A percentile compares a stretch with the other conserved stretches of the same genome.
phyloP scores from a whole-genome alignment of 2,888 invertebrate genomes.

The Vandiemenella viatica region DNA sequence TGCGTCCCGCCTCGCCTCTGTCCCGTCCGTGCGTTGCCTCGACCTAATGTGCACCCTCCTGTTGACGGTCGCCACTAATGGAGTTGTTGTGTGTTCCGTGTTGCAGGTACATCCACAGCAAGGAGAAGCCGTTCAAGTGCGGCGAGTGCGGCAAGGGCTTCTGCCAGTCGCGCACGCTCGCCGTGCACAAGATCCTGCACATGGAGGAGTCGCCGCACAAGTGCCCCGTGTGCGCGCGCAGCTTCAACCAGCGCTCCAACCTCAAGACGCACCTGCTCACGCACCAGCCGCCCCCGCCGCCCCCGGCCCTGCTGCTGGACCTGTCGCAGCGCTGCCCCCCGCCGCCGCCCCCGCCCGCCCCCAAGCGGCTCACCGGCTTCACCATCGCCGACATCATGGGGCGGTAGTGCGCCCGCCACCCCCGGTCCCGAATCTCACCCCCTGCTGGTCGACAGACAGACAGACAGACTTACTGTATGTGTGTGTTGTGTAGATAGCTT shows the following conservation, averaged over 20 bases:
- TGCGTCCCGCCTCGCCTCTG: too few relatives aligned
- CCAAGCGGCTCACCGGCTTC: slow-evolving; percentile 51
- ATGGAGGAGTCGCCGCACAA: slow-evolving; percentile 34
- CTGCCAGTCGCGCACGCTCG: slow-evolving; percentile 90
- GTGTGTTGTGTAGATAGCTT: too few relatives aligned
- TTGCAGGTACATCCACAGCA: slow-evolving; percentile 89
- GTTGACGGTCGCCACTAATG: too few relatives aligned
- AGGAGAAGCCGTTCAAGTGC: slow-evolving; percentile 97
- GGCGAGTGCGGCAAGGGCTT: slow-evolving; percentile 94
- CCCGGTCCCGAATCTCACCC: too few relatives aligned
- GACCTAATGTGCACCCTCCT: not conserved
- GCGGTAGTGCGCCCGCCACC: slow-evolving; percentile 35
- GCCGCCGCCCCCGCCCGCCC: slow-evolving; percentile 18
- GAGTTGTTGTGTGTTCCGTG: slow-evolving; percentile 10
- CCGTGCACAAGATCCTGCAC: slow-evolving; percentile 75
- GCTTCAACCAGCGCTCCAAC: slow-evolving; percentile 32
- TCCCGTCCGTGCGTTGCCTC: not conserved
- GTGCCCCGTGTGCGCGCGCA: slow-evolving; percentile 29
- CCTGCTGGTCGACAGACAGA: too few relatives aligned
- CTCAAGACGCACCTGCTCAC: slow-evolving; percentile 32
- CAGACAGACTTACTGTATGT: too few relatives aligned
- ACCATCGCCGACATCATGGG: slow-evolving; percentile 82
- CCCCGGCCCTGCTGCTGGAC: slow-evolving; percentile 6
- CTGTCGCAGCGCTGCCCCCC: not conserved
- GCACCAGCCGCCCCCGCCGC: slow-evolving; percentile 20